phyloP scores from a whole-genome alignment of 2,113 vertebrate genomes.

The Parotia lawesii region DNA sequence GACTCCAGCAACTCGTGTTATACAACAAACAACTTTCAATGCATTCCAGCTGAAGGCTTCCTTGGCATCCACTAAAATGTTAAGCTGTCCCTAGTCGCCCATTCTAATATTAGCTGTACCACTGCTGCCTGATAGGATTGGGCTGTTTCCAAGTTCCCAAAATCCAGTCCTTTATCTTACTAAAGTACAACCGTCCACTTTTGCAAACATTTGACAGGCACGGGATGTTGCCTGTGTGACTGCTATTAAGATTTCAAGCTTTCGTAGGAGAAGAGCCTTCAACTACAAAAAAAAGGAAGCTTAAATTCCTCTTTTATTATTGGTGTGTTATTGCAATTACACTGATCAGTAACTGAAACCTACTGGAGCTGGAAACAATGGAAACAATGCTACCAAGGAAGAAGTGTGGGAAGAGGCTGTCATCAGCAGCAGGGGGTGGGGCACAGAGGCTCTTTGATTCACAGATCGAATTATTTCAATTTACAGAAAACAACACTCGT shows the following conservation, averaged over 20 bases:
- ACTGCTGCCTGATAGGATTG: neutral
- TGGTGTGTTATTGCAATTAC: slow-evolving; percentile 47
- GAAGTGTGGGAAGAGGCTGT: slow-evolving; percentile 49
- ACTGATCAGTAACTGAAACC: slow-evolving; percentile 36
- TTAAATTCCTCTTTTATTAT: slow-evolving; percentile 46
- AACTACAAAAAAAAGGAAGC: slow-evolving; percentile 42
- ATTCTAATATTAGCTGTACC: slow-evolving; percentile 18
- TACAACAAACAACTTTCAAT: neutral
- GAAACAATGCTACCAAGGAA: slow-evolving; percentile 9
- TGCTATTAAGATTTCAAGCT: slow-evolving; percentile 2
- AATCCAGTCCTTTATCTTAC: neutral
- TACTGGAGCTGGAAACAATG: slow-evolving; percentile 40
- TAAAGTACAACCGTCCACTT: neutral
- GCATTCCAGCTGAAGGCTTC: neutral
- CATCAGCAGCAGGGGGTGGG: slow-evolving; percentile 33
- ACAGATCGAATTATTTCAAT: slow-evolving; percentile 19
- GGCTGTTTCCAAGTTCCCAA: neutral
- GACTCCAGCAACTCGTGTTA: neutral
- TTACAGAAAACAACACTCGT: neutral
- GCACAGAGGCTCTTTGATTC: slow-evolving; percentile 31
- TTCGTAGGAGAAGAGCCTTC: neutral
- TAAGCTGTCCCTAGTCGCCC: slow-evolving; percentile 1
- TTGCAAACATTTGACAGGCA: neutral
- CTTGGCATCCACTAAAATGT: neutral
- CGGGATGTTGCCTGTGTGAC: neutral